Base-by-base conservation (phyloP, 2,797 vertebrate genomes). In the Chelidonichthys spinosus region DNA sequence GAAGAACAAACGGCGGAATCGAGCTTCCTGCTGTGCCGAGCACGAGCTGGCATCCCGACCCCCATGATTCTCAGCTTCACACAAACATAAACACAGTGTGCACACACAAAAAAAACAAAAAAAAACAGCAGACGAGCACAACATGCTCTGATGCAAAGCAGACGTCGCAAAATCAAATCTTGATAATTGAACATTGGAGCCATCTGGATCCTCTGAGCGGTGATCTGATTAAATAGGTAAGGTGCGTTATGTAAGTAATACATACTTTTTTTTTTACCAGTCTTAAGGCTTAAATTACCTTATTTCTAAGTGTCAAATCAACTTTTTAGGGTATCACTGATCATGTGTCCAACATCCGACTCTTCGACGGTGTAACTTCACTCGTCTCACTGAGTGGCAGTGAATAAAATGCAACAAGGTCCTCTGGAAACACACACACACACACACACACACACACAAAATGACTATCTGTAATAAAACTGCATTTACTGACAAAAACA, bases 11-110 rank as follows among this genome's bases (percentile, higher is more conserved):
- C 42, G 59, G 69, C 69, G 11, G 77, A 84, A 72, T 37, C 39
- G 74, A 65, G 58, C 60, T 43, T 76, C 80, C 81, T 3, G 62
- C 77, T 70, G 82, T 73, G 87, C 42, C 7, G 72, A 79, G 59
- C 65, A 4, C 50, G 49, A 66, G 52, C 72, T 72, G 2, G 9
- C 74, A 42, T 66, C 63, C 72, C 72, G 39, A 44, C 36, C 74
- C 76, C 69, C 81, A 58, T 72, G n/a, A 54, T 55, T 72, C 56
- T 62, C 55, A 76, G 66, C 46, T 49, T 39, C 52, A 69, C 62
- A 63, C 62, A 75, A 80, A 89, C 40, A 69, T 61, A 71, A 76
- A 82, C 62, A 40, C 61, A 60, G 72, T 42, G 72, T 6, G 15
- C 46, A 18, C n/a, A n/a, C n/a, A n/a, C n/a, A n/a, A n/a, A n/a